phyloP scores from a whole-genome alignment of 2,888 invertebrate species.

The Rhimphoctona megacephalus region DNA sequence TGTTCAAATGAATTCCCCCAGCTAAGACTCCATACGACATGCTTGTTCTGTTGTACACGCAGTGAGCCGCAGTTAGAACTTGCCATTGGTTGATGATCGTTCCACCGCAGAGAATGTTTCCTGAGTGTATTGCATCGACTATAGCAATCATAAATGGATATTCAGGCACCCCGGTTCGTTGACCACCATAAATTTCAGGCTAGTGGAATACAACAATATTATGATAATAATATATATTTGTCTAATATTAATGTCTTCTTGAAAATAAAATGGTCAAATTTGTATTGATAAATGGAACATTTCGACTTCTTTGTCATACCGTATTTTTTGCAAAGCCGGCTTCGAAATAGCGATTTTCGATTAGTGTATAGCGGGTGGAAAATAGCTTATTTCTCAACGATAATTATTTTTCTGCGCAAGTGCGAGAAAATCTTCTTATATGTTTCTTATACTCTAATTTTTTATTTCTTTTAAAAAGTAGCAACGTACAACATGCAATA shows the following conservation, averaged over 20 bases:
- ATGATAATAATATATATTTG: conserved; percentile 5
- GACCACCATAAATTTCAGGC: conserved; percentile 86
- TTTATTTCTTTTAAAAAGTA: neutral
- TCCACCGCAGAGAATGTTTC: conserved; percentile 78
- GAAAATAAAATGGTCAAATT: neutral
- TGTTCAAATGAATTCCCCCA: conserved; percentile 78
- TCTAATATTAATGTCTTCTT: neutral
- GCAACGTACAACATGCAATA: neutral
- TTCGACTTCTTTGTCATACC: too few species aligned
- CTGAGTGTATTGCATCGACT: conserved; percentile 70
- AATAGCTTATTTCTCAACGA: neutral
- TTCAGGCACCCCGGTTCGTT: conserved; percentile 86
- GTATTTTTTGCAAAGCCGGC: too few species aligned
- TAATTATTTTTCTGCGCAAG: neutral
- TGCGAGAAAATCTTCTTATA: neutral
- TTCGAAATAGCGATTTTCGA: neutral
- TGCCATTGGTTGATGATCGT: conserved; percentile 79
- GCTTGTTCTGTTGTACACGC: conserved; percentile 44
- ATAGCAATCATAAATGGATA: conserved; percentile 84
- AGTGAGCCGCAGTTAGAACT: conserved; percentile 81
- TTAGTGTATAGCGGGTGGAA: neutral
- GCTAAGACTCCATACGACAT: conserved; percentile 73
- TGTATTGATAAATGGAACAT: neutral
- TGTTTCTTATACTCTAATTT: neutral
- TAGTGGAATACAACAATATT: conserved; percentile 72